Evolutionary conservation across 2,888 invertebrate species (phyloP).

Genomic region (Melanchra persicariae): DNA sequence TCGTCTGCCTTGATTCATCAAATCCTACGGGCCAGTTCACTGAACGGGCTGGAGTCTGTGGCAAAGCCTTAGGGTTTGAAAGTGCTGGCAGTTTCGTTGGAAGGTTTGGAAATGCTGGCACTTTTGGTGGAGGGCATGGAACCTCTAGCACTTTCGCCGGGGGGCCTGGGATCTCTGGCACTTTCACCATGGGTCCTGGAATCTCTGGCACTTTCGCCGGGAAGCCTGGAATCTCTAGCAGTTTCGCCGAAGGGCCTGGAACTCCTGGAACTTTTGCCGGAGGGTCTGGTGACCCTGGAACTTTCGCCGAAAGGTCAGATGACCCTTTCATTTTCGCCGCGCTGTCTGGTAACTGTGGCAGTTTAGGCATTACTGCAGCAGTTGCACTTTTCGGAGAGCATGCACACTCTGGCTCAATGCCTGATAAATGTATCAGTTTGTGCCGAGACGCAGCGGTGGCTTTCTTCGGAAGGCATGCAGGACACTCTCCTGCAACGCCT

Average conservation of each 20-base stretch:
- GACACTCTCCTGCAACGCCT: not conserved
- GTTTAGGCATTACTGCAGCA: not conserved
- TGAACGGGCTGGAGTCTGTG: not conserved
- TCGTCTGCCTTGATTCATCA: slow-evolving; percentile 11
- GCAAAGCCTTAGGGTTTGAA: not conserved
- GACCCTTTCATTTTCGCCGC: not conserved
- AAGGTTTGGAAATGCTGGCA: not conserved
- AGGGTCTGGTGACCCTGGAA: not conserved
- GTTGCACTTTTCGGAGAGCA: not conserved
- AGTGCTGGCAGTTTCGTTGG: no score
- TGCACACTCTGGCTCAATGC: not conserved
- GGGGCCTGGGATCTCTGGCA: not conserved
- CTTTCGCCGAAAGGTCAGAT: not conserved
- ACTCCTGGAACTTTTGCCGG: no score
- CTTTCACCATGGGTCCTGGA: no score
- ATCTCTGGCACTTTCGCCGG: not conserved
- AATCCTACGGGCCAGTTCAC: not conserved
- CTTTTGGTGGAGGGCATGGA: not conserved
- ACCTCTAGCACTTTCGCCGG: not conserved
- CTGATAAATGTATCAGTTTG: not conserved
- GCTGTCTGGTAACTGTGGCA: not conserved
- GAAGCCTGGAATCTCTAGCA: not conserved
- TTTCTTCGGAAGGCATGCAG: not conserved
- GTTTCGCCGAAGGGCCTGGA: not conserved
- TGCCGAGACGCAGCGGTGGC: not conserved